Percentiles rank a stretch among this genome's conserved stretches.
phyloP scores from a whole-genome alignment of 2,888 invertebrate genomes.

The Drosophila ochracea region DNA sequence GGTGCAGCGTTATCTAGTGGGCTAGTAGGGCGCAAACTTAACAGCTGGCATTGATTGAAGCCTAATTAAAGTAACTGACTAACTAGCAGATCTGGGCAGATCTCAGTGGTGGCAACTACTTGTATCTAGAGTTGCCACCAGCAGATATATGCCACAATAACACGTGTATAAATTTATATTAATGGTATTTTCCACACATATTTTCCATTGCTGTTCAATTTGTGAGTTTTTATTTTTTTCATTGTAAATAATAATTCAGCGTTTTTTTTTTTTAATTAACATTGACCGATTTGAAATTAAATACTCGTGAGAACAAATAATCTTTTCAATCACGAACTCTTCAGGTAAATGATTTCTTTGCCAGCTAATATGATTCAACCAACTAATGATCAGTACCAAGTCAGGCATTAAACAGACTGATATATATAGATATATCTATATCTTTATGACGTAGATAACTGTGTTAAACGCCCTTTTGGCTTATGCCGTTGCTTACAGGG shows the following conservation, averaged over 20 bases:
- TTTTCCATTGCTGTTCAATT: background rate
- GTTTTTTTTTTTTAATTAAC: background rate
- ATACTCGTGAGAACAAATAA: background rate
- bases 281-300: background rate
- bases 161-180: background rate
- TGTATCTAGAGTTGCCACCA: constrained; percentile 47
- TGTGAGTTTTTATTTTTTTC: background rate
- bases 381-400: background rate
- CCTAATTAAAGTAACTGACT: constrained; percentile 60
- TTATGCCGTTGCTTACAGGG: constrained; percentile 1
- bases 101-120: constrained; percentile 5
- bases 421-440: background rate
- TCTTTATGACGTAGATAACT: background rate
- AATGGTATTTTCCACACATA: background rate
- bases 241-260: background rate
- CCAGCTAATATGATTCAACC: background rate
- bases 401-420: background rate
- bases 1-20: constrained; percentile 19
- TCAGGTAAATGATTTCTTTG: too few relatives aligned
- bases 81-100: background rate
- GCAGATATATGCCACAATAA: constrained; percentile 16
- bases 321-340: background rate
- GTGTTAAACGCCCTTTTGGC: background rate
- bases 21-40: constrained; percentile 59
- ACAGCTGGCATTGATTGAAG: constrained; percentile 75